Evolutionary conservation across 1,140 invertebrate species (phyloP).

Genomic region (Ips nitidus): DNA sequence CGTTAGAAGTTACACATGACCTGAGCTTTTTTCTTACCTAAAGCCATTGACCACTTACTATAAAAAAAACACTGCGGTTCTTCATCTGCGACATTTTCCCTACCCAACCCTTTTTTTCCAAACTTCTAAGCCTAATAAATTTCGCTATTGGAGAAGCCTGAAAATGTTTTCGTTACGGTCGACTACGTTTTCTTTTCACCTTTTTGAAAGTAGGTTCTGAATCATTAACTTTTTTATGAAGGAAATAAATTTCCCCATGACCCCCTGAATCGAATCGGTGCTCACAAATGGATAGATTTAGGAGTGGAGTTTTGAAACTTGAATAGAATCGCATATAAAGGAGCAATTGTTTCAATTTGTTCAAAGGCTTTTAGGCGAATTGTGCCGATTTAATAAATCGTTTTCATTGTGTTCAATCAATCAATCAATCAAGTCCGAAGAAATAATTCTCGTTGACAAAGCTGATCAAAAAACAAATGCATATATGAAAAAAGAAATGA

Average conservation of each 20-base stretch:
- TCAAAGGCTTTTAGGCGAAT: not conserved
- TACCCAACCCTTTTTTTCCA: not conserved
- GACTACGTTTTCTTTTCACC: slow-evolving; percentile 15
- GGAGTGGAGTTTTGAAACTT: not conserved
- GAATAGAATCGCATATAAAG: not conserved
- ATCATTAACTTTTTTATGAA: slow-evolving; percentile 22
- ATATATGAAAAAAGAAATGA: not conserved
- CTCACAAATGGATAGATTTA: slow-evolving; percentile 3
- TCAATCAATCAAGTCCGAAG: not conserved
- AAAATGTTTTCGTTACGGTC: not conserved
- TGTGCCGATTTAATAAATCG: not conserved
- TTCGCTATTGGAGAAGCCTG: slow-evolving; percentile 1
- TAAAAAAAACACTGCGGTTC: too few relatives aligned
- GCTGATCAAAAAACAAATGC: not conserved
- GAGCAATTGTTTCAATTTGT: slow-evolving; percentile 2
- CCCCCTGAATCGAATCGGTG: slow-evolving; percentile 4
- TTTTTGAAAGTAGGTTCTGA: slow-evolving; percentile 9
- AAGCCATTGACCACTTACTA: too few relatives aligned
- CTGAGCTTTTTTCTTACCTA: too few relatives aligned
- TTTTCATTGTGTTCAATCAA: not conserved
- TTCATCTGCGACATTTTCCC: too few relatives aligned
- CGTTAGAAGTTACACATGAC: too few relatives aligned
- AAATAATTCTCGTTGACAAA: too few relatives aligned
- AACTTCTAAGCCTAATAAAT: slow-evolving; percentile 6
- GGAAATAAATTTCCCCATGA: slow-evolving; percentile 15